These are phyloP conservation scores for Myanophis thanlyinensis DNA, from an alignment of 2,113 vertebrate species.

Conservation along the genomic window DNA sequence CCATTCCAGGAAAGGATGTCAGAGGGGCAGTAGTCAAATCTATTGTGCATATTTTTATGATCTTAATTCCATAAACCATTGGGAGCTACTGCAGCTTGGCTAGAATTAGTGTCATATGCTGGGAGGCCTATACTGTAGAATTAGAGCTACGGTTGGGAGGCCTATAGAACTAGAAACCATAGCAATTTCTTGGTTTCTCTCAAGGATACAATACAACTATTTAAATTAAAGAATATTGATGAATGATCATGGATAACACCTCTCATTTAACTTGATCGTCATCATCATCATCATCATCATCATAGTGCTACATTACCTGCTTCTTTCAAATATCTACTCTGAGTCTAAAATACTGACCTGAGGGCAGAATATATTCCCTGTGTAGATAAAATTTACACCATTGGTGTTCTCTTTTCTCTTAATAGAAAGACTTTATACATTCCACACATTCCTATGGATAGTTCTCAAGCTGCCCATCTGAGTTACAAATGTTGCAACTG, in stretches of 20 bases:
- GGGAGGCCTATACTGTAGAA: not conserved
- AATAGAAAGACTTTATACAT: not conserved
- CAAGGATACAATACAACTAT: not conserved
- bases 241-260: not conserved
- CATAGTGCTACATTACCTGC: too few species aligned
- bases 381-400: not conserved
- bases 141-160: not conserved
- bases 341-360: not conserved
- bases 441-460: not conserved
- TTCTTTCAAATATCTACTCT: not conserved
- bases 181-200: not conserved
- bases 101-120: not conserved
- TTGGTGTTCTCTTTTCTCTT: not conserved
- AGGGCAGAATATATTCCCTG: not conserved
- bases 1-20: not conserved
- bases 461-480: not conserved
- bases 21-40: not conserved
- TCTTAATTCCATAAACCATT: not conserved
- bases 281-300: not conserved
- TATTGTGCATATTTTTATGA: not conserved
- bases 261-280: not conserved
- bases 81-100: not conserved
- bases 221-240: not conserved
- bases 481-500: slow-evolving; percentile 8
- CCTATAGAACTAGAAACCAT: not conserved